A percentile compares a stretch with the other conserved stretches of the same genome.
These are phyloP conservation scores for Craseonycteris thonglongyai DNA, from an alignment of 2,113 vertebrate species.

Conservation along the genomic window DNA sequence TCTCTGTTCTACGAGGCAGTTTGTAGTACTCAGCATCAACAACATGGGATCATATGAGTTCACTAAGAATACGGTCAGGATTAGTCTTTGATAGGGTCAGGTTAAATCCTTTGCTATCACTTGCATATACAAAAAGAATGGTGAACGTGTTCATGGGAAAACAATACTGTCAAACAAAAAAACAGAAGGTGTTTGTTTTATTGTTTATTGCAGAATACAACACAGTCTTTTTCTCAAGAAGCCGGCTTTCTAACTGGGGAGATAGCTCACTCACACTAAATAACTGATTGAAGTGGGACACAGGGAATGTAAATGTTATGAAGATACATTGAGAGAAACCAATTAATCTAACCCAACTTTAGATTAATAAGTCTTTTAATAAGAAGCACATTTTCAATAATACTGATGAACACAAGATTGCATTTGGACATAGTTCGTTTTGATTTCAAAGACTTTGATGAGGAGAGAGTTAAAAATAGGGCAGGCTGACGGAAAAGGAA, in stretches of 20 bases:
- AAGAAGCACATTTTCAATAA: not conserved
- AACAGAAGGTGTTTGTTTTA: too few relatives aligned
- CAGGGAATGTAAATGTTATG: not conserved
- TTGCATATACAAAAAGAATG: not conserved
- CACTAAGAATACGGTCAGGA: not conserved
- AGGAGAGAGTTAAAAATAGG: not conserved
- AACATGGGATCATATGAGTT: not conserved
- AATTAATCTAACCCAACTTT: too few relatives aligned
- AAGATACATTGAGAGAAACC: not conserved
- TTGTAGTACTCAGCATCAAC: not conserved
- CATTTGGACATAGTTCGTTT: not conserved
- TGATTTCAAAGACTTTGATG: slow-evolving; percentile 20
- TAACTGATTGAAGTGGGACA: not conserved
- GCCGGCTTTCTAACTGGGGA: not conserved
- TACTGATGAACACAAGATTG: not conserved
- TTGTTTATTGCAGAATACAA: not conserved
- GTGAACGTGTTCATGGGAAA: not conserved
- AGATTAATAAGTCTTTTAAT: not conserved
- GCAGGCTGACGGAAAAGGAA: not conserved
- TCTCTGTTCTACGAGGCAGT: not conserved
- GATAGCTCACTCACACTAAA: not conserved
- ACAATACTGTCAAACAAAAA: not conserved
- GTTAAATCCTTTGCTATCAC: not conserved
- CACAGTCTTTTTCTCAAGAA: not conserved
- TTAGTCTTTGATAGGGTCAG: not conserved